Conservation (phyloP, 2,113 vertebrate genomes). For the Carollia perspicillata region DNA sequence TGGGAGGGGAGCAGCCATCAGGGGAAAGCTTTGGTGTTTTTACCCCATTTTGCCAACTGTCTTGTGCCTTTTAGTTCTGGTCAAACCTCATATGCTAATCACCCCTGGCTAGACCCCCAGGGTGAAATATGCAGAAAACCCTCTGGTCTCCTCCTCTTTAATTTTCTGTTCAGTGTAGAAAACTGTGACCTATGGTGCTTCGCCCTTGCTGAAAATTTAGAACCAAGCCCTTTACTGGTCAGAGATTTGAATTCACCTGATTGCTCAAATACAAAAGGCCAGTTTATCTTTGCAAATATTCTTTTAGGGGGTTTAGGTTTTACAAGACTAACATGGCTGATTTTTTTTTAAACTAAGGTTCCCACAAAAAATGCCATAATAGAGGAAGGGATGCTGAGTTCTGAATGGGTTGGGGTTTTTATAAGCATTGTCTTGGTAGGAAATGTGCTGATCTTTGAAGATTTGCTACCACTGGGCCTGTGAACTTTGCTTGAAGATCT, state of each 20-base stretch:
- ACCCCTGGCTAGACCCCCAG: neutral
- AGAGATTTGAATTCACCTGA: neutral
- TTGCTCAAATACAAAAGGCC: neutral
- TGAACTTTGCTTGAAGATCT: neutral
- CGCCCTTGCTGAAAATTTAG: slow-evolving; percentile 19
- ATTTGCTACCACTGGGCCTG: neutral
- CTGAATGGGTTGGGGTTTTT: neutral
- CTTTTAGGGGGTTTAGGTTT: slow-evolving; percentile 18
- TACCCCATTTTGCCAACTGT: neutral
- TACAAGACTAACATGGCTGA: neutral
- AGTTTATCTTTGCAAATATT: neutral
- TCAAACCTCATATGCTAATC: neutral
- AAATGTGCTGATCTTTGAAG: slow-evolving; percentile 7
- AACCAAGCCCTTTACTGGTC: neutral
- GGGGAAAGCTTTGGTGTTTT: slow-evolving; percentile 1
- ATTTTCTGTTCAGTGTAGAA: neutral
- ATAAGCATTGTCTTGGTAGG: neutral
- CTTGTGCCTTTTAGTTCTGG: slow-evolving; percentile 27
- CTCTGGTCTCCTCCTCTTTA: neutral
- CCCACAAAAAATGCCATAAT: neutral
- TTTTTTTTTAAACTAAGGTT: neutral
- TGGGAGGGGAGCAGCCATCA: neutral
- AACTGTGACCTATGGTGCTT: neutral
- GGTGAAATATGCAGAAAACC: neutral
- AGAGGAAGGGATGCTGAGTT: neutral